These are phyloP conservation scores for Coptodon rendalli DNA, from an alignment of 2,113 vertebrate genomes.

Conservation along the genomic window DNA sequence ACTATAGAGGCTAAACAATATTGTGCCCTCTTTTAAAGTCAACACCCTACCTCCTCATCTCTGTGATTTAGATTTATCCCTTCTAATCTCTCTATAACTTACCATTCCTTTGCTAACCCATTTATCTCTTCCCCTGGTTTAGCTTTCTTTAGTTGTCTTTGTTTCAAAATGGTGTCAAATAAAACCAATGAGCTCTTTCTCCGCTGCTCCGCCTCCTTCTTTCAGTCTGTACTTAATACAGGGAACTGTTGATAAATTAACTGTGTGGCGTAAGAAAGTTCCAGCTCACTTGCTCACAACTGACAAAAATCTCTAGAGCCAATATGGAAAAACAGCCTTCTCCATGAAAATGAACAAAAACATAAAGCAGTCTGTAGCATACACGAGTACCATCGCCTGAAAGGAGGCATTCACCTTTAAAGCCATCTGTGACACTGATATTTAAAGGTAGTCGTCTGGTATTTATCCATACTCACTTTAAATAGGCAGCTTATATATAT, in stretches of 20 bases:
- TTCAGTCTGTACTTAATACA: neutral
- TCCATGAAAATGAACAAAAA: neutral
- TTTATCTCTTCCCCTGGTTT: neutral
- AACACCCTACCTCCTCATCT: neutral
- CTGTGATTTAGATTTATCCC: slow-evolving; percentile 9
- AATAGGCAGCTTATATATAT: neutral
- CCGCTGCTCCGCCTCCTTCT: neutral
- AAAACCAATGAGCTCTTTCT: neutral
- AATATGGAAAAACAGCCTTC: neutral
- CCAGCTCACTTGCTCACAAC: neutral
- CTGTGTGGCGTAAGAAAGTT: neutral
- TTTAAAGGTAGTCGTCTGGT: neutral
- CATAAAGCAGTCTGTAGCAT: neutral
- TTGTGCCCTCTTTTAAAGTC: neutral
- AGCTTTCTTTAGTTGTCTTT: neutral
- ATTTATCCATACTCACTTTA: neutral
- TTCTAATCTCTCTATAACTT: slow-evolving; percentile 33
- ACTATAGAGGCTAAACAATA: slow-evolving; percentile 18
- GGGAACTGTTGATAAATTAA: neutral
- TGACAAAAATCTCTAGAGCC: neutral
- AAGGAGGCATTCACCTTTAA: neutral
- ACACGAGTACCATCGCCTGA: neutral
- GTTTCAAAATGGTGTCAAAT: neutral
- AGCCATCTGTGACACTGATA: neutral
- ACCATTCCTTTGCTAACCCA: neutral